Conservation (phyloP, 1,140 invertebrate species). For the Drosophila azteca region DNA sequence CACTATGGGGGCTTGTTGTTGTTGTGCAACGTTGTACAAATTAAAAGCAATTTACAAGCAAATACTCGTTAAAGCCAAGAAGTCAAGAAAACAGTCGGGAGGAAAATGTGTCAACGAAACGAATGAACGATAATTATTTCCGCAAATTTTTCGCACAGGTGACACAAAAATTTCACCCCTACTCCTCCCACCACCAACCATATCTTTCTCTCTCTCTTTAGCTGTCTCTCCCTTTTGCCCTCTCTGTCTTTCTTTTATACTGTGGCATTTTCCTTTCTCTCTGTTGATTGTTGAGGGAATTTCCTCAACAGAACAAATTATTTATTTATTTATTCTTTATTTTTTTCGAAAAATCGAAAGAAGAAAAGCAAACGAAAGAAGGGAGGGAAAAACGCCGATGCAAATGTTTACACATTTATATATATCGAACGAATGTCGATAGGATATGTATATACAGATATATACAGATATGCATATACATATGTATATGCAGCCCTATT, state of each 20-base stretch:
- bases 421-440: constrained; percentile 9
- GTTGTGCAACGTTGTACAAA: constrained; percentile 19
- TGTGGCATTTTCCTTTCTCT: not conserved
- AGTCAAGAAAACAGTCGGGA: constrained; percentile 3
- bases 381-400: constrained; percentile 10
- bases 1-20: constrained; percentile 14
- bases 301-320: constrained; percentile 28
- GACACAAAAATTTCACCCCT: constrained; percentile 32
- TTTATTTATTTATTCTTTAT: constrained; percentile 41
- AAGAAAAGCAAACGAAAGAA: constrained; percentile 1
- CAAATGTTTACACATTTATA: constrained; percentile 35
- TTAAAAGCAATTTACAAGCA: constrained; percentile 53
- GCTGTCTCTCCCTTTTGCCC: not conserved
- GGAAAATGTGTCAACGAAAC: constrained; percentile 42
- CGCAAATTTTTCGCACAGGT: constrained; percentile 49
- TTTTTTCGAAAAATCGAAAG: not conserved
- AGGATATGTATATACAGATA: constrained; percentile 12
- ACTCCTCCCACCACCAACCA: not conserved
- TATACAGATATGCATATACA: not conserved
- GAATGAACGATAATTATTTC: constrained; percentile 52
- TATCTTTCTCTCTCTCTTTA: too few relatives aligned
- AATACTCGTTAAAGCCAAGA: constrained; percentile 31
- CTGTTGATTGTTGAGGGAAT: not conserved
- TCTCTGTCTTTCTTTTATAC: not conserved
- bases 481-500: too few relatives aligned